Base-by-base conservation (phyloP, 2,888 invertebrate genomes). In the Pediacus dermestoides region DNA sequence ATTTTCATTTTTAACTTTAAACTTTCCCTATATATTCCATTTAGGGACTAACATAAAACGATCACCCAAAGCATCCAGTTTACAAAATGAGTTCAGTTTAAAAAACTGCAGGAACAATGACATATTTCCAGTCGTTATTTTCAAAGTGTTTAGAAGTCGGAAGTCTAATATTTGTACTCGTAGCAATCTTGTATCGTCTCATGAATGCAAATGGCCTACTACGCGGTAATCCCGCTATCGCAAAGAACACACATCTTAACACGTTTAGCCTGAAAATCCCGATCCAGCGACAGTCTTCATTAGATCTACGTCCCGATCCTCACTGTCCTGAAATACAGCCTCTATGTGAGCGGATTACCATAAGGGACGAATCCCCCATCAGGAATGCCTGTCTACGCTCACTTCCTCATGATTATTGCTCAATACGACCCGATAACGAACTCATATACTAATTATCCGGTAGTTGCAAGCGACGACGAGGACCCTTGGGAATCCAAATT, bases 201-300 rank as follows among this genome's bases (percentile, higher is more conserved):
- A 67, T 67, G 66, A 66, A 67, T 67, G 66, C 64, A 67, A 67
- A 67, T 65, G 58, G 63, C 8, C 21, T 18, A 18, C 21, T 12
- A 30, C 34, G 39, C 46, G 47, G 55, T 62, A 61, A 62, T 62
- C 63, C 57, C 44, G 52, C 58, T 63, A 61, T 61, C 63, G 57
- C 55, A 42, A 46, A 45, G 52, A 58, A 58, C 63, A 64, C 61
- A 61, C 57, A 58, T 58, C 58, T 55, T 56, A 57, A 55, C 58
- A 48, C 54, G 53, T 53, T 58, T 56, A 55, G 53, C 47, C 30
- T n/a, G 44, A 35, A 51, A 53, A 52, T 54, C 54, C 52, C 50
- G 42, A 52, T 46, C 46, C 41, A 36, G 44, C 39, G 50, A 53
- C 52, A 50, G 48, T 50, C 54, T 56, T 54, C 56, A 56, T 56